phyloP scores from a whole-genome alignment of 2,797 vertebrate species.

The Pseudochirops cupreus region DNA sequence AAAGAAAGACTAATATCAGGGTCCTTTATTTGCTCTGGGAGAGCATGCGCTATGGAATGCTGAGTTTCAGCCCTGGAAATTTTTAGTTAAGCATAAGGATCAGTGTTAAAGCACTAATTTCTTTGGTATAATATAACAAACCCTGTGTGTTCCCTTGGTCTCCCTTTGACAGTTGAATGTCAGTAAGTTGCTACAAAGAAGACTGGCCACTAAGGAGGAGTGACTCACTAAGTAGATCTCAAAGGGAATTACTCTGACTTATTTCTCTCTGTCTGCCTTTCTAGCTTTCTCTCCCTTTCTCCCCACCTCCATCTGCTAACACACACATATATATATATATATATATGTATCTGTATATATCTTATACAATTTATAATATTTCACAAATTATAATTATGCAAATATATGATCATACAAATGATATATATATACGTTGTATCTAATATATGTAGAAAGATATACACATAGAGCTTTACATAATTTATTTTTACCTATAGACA shows the following conservation, averaged over 20 bases:
- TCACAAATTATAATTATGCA: no score
- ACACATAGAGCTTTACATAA: no score
- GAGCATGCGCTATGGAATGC: neutral
- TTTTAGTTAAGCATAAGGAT: neutral
- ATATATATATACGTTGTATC: neutral
- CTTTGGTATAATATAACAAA: neutral
- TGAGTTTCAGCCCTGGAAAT: neutral
- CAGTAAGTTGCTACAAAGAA: neutral
- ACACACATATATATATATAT: no score
- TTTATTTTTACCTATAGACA: no score
- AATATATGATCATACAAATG: no score
- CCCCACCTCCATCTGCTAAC: neutral
- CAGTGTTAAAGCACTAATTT: neutral
- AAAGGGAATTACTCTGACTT: neutral
- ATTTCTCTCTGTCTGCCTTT: neutral
- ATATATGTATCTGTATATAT: neutral
- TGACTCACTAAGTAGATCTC: neutral
- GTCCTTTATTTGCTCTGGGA: neutral
- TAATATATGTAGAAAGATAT: no score
- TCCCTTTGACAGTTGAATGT: neutral
- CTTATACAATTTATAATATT: no score
- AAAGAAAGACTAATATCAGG: neutral
- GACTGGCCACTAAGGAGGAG: neutral
- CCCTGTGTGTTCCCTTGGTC: neutral
- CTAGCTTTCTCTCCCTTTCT: neutral